These are phyloP conservation scores for Apogon talboti DNA, from an alignment of 2,797 vertebrate genomes.

Conservation along the genomic window DNA sequence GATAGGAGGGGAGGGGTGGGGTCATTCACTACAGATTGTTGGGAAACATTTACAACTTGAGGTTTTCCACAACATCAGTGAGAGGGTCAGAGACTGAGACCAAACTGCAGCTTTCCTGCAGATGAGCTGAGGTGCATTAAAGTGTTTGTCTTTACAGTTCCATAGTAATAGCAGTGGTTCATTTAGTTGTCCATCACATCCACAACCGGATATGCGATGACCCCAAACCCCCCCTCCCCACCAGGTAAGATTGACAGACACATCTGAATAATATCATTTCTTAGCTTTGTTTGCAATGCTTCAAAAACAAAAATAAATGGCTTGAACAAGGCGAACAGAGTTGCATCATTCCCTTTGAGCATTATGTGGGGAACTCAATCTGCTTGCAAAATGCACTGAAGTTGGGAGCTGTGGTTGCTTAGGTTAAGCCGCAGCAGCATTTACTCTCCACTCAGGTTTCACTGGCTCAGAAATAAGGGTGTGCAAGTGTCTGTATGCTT, in stretches of 20 bases:
- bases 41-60: constrained; percentile 57
- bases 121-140: constrained; percentile 71
- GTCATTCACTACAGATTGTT: constrained; percentile 27
- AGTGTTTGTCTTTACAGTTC: constrained; percentile 75
- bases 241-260: constrained; percentile 69
- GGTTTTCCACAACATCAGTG: constrained; percentile 69
- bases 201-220: constrained; percentile 55
- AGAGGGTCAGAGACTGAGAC: constrained; percentile 70
- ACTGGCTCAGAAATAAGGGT: constrained; percentile 86
- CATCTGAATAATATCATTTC: constrained; percentile 65
- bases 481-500: constrained; percentile 81
- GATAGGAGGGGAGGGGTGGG: neutral
- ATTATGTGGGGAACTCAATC: constrained; percentile 63
- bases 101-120: constrained; percentile 60
- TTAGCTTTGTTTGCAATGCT: constrained; percentile 75
- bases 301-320: constrained; percentile 77
- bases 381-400: constrained; percentile 70
- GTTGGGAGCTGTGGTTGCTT: constrained; percentile 71
- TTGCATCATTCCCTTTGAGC: constrained; percentile 82
- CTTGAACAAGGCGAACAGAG: constrained; percentile 79
- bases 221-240: constrained; percentile 24
- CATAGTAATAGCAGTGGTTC: constrained; percentile 82
- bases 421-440: constrained; percentile 68
- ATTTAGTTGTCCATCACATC: constrained; percentile 55
- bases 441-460: constrained; percentile 76